Evolutionary conservation across 2,888 invertebrate genomes (phyloP).

Genomic region (Drosophila quinaria): DNA sequence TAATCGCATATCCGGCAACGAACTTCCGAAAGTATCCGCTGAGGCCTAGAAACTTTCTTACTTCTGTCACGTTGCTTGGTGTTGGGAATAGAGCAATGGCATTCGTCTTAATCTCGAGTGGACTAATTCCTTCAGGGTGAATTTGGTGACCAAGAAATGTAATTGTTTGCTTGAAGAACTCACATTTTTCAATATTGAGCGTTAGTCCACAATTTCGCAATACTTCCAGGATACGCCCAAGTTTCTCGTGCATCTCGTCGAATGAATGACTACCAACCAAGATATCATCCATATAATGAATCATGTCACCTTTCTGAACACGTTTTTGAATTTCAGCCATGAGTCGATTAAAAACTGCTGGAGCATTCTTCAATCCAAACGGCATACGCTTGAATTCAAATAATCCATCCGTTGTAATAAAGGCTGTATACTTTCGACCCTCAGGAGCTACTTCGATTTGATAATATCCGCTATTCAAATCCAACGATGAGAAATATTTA

Average conservation of each 20-base stretch:
- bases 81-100: neutral
- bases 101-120: neutral
- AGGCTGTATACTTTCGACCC: constrained; percentile 23
- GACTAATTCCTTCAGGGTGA: constrained; percentile 1
- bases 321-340: constrained; percentile 23
- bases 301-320: constrained; percentile 26
- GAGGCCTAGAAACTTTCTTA: neutral
- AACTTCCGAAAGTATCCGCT: constrained; percentile 5
- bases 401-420: constrained; percentile 40
- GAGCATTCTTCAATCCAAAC: constrained; percentile 4
- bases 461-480: constrained; percentile 1
- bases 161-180: neutral
- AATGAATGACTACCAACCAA: constrained; percentile 13
- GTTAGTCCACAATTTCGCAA: constrained; percentile 5
- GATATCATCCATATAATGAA: constrained; percentile 41
- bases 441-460: constrained; percentile 6
- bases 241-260: constrained; percentile 1
- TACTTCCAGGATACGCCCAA: constrained; percentile 3
- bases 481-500: constrained; percentile 3
- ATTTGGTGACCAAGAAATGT: neutral
- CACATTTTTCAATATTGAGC: neutral
- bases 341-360: constrained; percentile 30
- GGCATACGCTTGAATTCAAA: constrained; percentile 48
- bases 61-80: neutral
- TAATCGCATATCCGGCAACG: constrained; percentile 4